Conservation (phyloP, 2,797 vertebrate species). For the Scomberomorus guttatus region DNA sequence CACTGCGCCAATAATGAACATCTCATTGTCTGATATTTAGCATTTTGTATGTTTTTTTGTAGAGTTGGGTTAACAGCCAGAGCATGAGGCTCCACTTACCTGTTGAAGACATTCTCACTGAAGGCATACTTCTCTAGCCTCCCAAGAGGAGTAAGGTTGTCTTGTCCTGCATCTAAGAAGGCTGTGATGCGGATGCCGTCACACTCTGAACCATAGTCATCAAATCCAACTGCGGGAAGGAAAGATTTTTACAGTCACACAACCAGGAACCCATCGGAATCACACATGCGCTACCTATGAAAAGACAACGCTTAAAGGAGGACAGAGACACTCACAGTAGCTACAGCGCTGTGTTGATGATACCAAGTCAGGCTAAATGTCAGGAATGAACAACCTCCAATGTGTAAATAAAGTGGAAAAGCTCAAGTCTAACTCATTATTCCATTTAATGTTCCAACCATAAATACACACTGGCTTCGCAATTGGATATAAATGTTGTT, state of each 20-base stretch:
- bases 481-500: conserved; percentile 34
- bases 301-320: conserved; percentile 15
- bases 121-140: conserved; percentile 93
- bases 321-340: conserved; percentile 2
- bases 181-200: conserved; percentile 92
- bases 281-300: not conserved
- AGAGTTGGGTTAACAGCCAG: not conserved
- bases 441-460: conserved; percentile 17
- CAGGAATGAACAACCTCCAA: not conserved
- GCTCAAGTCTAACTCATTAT: conserved; percentile 15
- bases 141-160: conserved; percentile 90
- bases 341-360: conserved; percentile 13
- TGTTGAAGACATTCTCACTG: conserved; percentile 93
- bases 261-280: not conserved
- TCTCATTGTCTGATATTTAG: not conserved
- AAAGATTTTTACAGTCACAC: conserved; percentile 27
- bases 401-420: conserved; percentile 18
- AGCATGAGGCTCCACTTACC: conserved; percentile 79
- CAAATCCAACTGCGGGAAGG: conserved; percentile 90
- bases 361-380: conserved; percentile 18
- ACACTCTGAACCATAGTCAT: conserved; percentile 93
- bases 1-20: not conserved
- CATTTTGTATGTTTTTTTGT: conserved; percentile 2
- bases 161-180: conserved; percentile 92
- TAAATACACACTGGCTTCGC: conserved; percentile 37